Evolutionary conservation across 2,113 vertebrate genomes (phyloP), one percentile per base, ranked within the genome.

Genomic region (Rhinolophus sinicus): DNA sequence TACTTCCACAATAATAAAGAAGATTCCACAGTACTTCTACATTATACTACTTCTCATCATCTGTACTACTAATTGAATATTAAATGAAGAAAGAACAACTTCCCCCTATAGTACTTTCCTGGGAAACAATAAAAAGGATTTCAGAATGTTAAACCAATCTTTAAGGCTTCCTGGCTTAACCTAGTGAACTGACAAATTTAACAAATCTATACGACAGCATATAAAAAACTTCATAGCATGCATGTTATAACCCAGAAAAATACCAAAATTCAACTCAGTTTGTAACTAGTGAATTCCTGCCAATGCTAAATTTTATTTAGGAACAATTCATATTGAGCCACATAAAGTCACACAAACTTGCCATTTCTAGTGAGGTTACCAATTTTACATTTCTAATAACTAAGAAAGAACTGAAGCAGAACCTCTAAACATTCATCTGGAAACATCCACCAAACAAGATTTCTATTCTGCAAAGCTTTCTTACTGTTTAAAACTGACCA

Each of bases 261-360:
- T 33, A 93, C 83, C 83, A 96, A 82, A 92, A 94, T 50, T 96
- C 93, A 95, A 92, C 75, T 97, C 13, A 81, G 80, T 93, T 96
- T 92, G 64, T 69, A 90, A 96, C 60, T 96, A 98, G 92, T 89
- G 92, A 94, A 88, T 73, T 92, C 84, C 84, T 81, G 88, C 60
- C 54, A 84, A 86, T 60, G 54, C 9, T 76, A 89, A 89, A 92
- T 85, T 96, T 96, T 91, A 95, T 47, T 73, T 75, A 70, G 62
- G 24, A 70, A 26, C 22, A 88, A 95, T 70, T 93, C 80, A 65
- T 84, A 92, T 50, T 89, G 84, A 60, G 54, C 50, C 47, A 89
- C 38, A 62, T 47, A 65, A 90, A 96, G 33, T 85, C 38, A 90
- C 64, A 96, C 1, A 93, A 38, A 84, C 40, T 94, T 90, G 30